Evolutionary conservation across 1,140 invertebrate genomes (phyloP), one percentile per base, ranked within the genome.

Genomic region (Archivesica marissinica): DNA sequence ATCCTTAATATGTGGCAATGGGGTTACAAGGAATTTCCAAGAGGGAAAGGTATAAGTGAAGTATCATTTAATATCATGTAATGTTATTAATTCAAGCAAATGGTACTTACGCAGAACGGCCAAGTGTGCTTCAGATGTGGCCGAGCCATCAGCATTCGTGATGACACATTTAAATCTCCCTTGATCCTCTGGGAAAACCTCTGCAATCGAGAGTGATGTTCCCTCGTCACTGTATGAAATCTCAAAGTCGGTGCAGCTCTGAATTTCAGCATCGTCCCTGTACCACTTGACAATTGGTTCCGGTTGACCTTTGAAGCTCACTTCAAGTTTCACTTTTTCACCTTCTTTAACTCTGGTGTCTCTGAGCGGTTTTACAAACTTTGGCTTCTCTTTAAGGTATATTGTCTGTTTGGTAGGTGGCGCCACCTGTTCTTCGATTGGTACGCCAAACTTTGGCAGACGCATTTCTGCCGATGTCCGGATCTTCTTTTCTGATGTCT

Each of bases 81-180:
- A n/a, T n/a, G n/a, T n/a, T n/a, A n/a, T n/a, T n/a, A n/a, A n/a
- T 74, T 44, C 41, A 44, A 9, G 17, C 17, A 6, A 30, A 76
- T 7, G 38, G 38, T 15, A 87, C 89, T 89, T 88, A 93, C 93
- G 88, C 87, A 92, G 88, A 4, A 94, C 93, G 30, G 83, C 76
- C 7, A 94, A 84, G 30, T 85, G 85, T 39, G 91, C 88, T 23
- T 91, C 88, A 35, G 91, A 90, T 15, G 88, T 89, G 35, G 97
- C 97, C 88, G 96, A 95, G 90, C 99, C 99, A 61, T 97, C 97
- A 33, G 96, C 96, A 93, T 98, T 99, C 70, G 96, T 96, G 25
- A 98, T 97, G 86, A 97, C 95, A 94, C 98, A 99, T 84, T 97
- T 96, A 92, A 99, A 99, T 92, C 98, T 97, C 41, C 99, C 99